Evolutionary conservation across 2,888 invertebrate species (phyloP).

Genomic region (Brachyopa scutellaris): DNA sequence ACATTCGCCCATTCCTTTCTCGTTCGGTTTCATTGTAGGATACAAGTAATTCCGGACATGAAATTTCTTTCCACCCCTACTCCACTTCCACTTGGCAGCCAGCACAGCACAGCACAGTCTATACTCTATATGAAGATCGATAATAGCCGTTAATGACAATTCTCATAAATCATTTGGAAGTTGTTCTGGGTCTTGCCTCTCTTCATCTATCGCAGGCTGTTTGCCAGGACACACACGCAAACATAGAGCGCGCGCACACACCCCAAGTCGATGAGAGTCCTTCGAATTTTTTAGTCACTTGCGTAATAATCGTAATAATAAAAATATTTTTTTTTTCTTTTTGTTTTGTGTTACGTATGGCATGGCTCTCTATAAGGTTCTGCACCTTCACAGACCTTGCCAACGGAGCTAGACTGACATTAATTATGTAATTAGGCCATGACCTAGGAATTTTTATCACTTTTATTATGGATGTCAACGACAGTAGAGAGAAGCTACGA

Average conservation of each 20-base stretch:
- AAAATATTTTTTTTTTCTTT: constrained; percentile 32
- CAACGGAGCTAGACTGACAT: constrained; percentile 58
- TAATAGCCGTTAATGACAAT: constrained; percentile 78
- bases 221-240: constrained; percentile 24
- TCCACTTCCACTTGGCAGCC: neutral
- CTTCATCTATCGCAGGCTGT: neutral
- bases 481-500: constrained; percentile 51
- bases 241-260: constrained; percentile 14
- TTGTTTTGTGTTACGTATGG: constrained; percentile 1
- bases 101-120: constrained; percentile 19
- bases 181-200: constrained; percentile 33
- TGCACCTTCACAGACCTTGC: constrained; percentile 35
- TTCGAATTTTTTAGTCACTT: constrained; percentile 62
- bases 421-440: constrained; percentile 73
- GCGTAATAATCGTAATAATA: constrained; percentile 66
- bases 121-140: constrained; percentile 61
- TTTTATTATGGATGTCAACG: constrained; percentile 69
- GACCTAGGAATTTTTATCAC: constrained; percentile 73
- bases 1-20: constrained; percentile 25
- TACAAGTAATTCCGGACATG: constrained; percentile 68
- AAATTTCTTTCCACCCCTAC: constrained; percentile 43
- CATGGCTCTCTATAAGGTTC: neutral
- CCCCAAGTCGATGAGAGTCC: constrained; percentile 40
- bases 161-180: constrained; percentile 79
- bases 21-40: constrained; percentile 28